These are phyloP conservation scores for Fratercula arctica DNA, from an alignment of 2,797 vertebrate species.

Conservation along the genomic window DNA sequence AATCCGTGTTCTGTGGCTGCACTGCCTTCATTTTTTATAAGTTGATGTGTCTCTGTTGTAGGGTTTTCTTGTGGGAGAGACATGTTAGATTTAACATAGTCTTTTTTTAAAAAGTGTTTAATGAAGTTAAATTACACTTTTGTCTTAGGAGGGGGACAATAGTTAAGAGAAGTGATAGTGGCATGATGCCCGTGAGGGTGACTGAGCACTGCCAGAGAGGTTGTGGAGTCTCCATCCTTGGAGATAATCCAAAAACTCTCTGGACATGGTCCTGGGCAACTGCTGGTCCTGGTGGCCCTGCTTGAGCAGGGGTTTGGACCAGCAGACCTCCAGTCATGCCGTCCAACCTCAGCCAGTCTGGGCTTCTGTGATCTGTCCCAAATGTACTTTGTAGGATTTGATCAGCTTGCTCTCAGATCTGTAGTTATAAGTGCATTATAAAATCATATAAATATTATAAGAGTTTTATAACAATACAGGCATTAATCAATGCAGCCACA, in stretches of 20 bases:
- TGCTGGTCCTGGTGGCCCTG: neutral
- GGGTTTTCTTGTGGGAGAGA: neutral
- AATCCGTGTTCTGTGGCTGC: neutral
- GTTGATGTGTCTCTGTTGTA: neutral
- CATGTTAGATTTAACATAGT: neutral
- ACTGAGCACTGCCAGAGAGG: neutral
- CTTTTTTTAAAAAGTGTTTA: neutral
- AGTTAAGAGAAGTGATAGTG: neutral
- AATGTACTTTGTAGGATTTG: neutral
- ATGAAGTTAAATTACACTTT: neutral
- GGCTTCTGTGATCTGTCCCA: neutral
- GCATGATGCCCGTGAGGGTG: neutral
- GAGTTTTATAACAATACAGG: neutral
- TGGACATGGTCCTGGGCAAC: neutral
- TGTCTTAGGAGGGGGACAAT: neutral
- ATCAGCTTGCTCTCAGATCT: neutral
- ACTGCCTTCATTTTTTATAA: neutral
- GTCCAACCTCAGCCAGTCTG: neutral
- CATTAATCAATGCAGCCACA: neutral
- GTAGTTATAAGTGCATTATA: neutral
- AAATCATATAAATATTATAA: neutral
- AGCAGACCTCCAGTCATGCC: neutral
- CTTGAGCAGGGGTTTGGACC: neutral
- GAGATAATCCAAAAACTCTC: neutral
- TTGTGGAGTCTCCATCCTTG: neutral